A percentile compares a stretch with the other conserved stretches of the same genome.
These are phyloP conservation scores for Laticauda colubrina DNA, from an alignment of 2,113 vertebrate species.

Conservation along the genomic window DNA sequence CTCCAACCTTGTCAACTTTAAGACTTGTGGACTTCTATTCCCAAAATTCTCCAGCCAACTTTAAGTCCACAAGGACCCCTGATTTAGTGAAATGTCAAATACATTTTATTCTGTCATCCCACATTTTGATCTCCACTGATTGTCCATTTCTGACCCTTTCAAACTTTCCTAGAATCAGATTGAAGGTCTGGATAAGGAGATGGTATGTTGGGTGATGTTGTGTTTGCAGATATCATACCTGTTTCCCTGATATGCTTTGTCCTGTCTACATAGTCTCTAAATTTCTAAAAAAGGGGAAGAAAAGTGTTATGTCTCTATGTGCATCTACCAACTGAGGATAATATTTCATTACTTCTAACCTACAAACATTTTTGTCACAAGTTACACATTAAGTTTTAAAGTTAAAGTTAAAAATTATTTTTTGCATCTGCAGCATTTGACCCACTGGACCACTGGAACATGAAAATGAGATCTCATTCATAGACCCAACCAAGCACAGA, in stretches of 20 bases:
- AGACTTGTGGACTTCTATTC: too few species aligned
- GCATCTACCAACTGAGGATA: neutral
- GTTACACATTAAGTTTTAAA: neutral
- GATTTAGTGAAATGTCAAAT: neutral
- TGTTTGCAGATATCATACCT: neutral
- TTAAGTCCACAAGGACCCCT: too few species aligned
- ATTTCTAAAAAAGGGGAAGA: neutral
- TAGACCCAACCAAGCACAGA: slow-evolving; percentile 52
- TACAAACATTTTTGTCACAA: neutral
- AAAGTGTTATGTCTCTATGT: neutral
- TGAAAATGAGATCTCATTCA: slow-evolving; percentile 42
- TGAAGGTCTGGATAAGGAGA: neutral
- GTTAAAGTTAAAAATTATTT: neutral
- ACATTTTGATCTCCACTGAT: neutral
- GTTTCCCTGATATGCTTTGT: neutral
- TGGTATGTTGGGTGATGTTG: neutral
- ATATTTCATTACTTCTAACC: neutral
- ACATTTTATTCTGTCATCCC: neutral
- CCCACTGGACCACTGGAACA: neutral
- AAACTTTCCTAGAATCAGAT: neutral
- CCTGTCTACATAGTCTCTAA: neutral
- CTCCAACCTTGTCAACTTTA: too few species aligned
- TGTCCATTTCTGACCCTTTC: neutral
- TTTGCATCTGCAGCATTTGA: neutral
- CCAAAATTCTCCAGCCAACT: too few species aligned